phyloP scores from a whole-genome alignment of 2,797 vertebrate species.

The Labeo calbasu region DNA sequence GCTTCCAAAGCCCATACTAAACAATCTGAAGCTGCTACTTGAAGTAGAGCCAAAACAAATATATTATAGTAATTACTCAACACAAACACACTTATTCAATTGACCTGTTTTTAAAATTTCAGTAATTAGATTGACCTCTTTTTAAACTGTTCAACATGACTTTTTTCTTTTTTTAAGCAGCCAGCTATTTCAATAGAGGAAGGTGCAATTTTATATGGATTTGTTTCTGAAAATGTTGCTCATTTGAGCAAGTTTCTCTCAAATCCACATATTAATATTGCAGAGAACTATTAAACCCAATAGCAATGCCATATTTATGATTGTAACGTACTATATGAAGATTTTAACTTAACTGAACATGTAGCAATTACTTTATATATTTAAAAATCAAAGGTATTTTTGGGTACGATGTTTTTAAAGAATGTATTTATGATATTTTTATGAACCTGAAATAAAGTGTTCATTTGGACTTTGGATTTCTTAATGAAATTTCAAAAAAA shows the following conservation, averaged over 20 bases:
- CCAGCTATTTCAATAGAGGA: background rate
- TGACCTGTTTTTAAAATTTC: background rate
- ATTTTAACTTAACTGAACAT: constrained; percentile 42
- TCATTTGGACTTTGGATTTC: constrained; percentile 5
- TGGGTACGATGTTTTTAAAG: constrained; percentile 30
- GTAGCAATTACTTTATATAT: constrained; percentile 43
- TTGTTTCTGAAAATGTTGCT: background rate
- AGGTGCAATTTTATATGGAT: constrained; percentile 1
- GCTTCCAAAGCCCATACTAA: background rate
- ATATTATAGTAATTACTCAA: background rate
- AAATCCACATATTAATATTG: constrained; percentile 1
- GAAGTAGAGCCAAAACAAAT: constrained; percentile 4
- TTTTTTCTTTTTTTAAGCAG: background rate
- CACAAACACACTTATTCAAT: background rate
- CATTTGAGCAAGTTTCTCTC: background rate
- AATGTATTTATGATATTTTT: constrained; percentile 53
- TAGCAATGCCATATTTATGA: constrained; percentile 22
- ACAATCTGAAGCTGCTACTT: background rate
- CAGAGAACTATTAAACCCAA: constrained; percentile 4
- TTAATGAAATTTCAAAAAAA: background rate
- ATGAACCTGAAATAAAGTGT: constrained; percentile 48
- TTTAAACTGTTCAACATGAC: background rate
- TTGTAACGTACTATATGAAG: constrained; percentile 31
- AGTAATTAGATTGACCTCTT: background rate
- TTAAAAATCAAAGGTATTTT: constrained; percentile 43